Base-by-base conservation (phyloP, 2,113 vertebrate species). In the Cricetomys ansorgei region DNA sequence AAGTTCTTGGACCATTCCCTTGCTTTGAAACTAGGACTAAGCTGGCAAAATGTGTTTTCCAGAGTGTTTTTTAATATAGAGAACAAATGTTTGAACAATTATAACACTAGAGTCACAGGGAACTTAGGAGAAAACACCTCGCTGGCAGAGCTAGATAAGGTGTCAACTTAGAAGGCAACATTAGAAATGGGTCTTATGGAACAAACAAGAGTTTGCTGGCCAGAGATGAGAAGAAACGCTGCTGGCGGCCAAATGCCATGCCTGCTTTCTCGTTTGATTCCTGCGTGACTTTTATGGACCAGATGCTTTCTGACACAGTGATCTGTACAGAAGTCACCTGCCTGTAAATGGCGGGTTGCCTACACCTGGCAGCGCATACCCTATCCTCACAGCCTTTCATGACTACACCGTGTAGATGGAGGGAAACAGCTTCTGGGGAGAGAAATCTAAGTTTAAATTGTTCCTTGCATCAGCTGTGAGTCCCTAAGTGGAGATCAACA, bases 101-200 rank as follows among this genome's bases (percentile, higher is more conserved):
- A n/a, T 40, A 86, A 94, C 53, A 53, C 43, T 87, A 87, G 94
- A 93, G 59, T 69, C 64, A 73, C 50, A 53, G 40, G 31, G 25
- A 94, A 89, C 21, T 65, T 59, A 79, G 43, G 16, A 84, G 75
- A 79, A 93, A 95, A 86, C 8, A 86, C 75, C 97, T 25, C 59
- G 48, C 27, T 75, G 84, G 50, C 11, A 85, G n/a, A 88, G 25
- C 40, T 88, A 43, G 48, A 67, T 75, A 89, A 94, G 29, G 1
- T 87, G 21, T 73, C 92, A 96, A 87, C 62, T 73, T 88, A 95
- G 50, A 27, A 87, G 37, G 3, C 70, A 19, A 81, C 69, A 87
- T 67, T 90, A 76, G 50, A 94, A 94, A 19, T 72, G 43, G 37
- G 29, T 83, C 40, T 86, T 91, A 86, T 81, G 80, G 89, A 69